Evolutionary conservation across 1,140 invertebrate genomes (phyloP).

Genomic region (Brachionus koreanus): DNA sequence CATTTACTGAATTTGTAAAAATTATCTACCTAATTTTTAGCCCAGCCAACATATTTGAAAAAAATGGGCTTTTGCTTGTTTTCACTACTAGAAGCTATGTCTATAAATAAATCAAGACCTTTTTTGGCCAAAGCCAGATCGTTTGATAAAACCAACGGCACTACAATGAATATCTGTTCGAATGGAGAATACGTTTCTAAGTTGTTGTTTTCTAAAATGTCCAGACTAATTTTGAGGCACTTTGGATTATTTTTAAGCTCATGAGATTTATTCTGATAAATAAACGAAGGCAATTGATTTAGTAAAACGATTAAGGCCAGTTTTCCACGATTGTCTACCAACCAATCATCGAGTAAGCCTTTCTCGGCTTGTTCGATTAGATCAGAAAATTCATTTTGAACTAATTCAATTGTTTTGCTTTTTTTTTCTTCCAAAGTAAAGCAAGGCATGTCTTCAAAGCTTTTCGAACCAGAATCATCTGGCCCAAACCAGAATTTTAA

Average conservation of each 20-base stretch:
- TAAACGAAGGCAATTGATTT: conserved; percentile 11
- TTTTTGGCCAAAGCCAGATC: not conserved
- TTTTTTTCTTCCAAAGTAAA: not conserved
- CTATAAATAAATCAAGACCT: not conserved
- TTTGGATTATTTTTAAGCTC: not conserved
- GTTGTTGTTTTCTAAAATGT: not conserved
- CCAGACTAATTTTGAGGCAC: not conserved
- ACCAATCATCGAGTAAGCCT: not conserved
- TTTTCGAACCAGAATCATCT: not conserved
- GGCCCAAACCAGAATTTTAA: conserved; percentile 16
- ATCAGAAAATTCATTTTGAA: not conserved
- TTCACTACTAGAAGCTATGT: not conserved
- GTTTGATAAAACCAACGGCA: not conserved
- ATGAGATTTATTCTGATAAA: not conserved
- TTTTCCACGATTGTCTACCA: not conserved
- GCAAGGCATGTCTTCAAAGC: not conserved
- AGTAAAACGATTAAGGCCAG: conserved; percentile 24
- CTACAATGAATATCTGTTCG: not conserved
- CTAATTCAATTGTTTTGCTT: not conserved
- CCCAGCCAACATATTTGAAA: not conserved
- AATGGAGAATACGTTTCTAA: not conserved
- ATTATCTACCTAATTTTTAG: not conserved
- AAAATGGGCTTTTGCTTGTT: not conserved
- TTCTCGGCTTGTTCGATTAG: not conserved
- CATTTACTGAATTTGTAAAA: not conserved